Conservation (phyloP, 1,140 invertebrate genomes). For the Luehdorfia chinensis region DNA sequence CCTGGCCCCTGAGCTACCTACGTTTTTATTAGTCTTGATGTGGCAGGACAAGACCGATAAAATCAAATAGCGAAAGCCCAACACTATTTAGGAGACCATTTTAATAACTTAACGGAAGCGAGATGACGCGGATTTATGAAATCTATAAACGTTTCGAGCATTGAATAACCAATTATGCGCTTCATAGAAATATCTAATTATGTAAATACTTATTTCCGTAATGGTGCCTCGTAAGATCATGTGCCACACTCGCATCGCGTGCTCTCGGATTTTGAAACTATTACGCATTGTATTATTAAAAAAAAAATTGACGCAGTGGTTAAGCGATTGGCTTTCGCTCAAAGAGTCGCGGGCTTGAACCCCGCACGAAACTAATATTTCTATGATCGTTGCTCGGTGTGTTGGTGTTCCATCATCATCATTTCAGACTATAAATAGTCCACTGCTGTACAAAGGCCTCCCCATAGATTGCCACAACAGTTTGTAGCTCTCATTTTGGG, state of each 20-base stretch:
- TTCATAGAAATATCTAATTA: slow-evolving; percentile 31
- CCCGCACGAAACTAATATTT: not conserved
- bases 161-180: slow-evolving; percentile 41
- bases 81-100: slow-evolving; percentile 19
- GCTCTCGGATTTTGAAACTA: slow-evolving; percentile 1
- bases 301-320: too few relatives aligned
- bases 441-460: too few relatives aligned
- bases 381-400: too few relatives aligned
- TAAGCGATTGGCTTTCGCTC: too few relatives aligned
- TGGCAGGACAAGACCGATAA: too few relatives aligned
- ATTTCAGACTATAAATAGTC: too few relatives aligned
- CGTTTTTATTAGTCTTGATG: too few relatives aligned
- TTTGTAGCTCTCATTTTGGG: too few relatives aligned
- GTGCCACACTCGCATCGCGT: slow-evolving; percentile 16
- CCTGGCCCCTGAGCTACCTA: too few relatives aligned
- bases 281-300: not conserved
- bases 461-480: too few relatives aligned
- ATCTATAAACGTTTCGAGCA: slow-evolving; percentile 43
- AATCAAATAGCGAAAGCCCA: too few relatives aligned
- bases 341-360: not conserved
- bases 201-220: slow-evolving; percentile 26
- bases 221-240: slow-evolving; percentile 21
- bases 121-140: slow-evolving; percentile 41
- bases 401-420: too few relatives aligned
- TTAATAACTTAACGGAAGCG: slow-evolving; percentile 48